Conservation (phyloP, 2,797 vertebrate genomes). For the Rhynchonycteris naso region DNA sequence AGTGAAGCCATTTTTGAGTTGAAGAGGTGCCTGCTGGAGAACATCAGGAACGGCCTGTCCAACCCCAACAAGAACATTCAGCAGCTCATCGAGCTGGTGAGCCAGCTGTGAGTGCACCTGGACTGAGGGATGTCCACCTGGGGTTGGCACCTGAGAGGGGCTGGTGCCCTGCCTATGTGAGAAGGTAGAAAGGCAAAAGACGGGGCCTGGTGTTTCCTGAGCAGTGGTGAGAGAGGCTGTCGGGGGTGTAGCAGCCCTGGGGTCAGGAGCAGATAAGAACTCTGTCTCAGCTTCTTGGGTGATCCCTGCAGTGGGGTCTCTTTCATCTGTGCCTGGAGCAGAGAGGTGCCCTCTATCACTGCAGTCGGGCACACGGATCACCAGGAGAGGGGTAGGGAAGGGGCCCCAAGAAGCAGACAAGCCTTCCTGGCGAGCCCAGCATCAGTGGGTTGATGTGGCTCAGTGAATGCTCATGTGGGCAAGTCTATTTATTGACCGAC, state of each 20-base stretch:
- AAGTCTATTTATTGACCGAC: not conserved
- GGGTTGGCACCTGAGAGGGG: not conserved
- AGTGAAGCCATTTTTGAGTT: slow-evolving; percentile 86
- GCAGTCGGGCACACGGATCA: not conserved
- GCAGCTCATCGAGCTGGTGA: slow-evolving; percentile 86
- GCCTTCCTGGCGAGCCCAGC: not conserved
- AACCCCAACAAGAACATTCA: slow-evolving; percentile 81
- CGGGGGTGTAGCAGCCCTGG: not conserved
- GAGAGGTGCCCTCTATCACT: not conserved
- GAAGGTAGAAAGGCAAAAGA: not conserved
- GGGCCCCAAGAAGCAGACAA: not conserved
- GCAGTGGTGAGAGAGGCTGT: not conserved
- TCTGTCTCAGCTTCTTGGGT: not conserved
- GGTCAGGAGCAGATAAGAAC: not conserved
- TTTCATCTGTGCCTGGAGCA: not conserved
- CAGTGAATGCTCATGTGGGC: not conserved
- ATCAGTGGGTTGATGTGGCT: not conserved
- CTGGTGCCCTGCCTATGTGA: not conserved
- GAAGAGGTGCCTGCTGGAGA: slow-evolving; percentile 86
- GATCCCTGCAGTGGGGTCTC: not conserved
- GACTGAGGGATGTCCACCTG: not conserved
- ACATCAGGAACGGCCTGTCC: slow-evolving; percentile 83
- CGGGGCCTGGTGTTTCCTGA: not conserved
- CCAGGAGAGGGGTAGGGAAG: not conserved
- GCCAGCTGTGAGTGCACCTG: slow-evolving; percentile 84